Base-by-base conservation (phyloP, 2,113 vertebrate species). In the Fregata magnificens region DNA sequence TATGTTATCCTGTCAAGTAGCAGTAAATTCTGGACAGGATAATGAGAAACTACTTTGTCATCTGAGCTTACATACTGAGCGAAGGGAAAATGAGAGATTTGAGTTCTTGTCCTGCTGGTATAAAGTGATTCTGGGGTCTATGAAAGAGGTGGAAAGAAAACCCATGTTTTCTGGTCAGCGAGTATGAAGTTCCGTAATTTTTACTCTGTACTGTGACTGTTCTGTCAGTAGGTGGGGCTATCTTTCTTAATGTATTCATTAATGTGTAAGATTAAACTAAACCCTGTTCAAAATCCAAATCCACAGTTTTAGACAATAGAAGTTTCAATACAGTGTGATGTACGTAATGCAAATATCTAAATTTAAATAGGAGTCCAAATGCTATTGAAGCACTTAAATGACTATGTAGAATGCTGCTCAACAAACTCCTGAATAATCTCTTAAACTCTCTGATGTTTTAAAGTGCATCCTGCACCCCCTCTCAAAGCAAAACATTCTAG, bases 201-300 rank as follows among this genome's bases (percentile, higher is more conserved):
- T 72, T 28, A 17, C 25, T 52, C 26, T 84, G 76, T 66, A 70
- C 20, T 94, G 50, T 36, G 62, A 16, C 45, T 40, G 7, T 65
- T 77, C 38, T 34, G 89, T 85, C 96, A 28, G 84, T 73, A 97
- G 97, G 67, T 95, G 96, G 95, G 26, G 96, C 97, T 95, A 1
- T 77, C 9, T 65, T 28, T 58, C 89, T 62, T 45, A 47, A 72
- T 77, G 28, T 91, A 47, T 71, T 85, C 21, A 36, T 82, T 71
- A 36, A 14, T 14, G 8, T 0, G 0, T 16, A 29, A 50, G 13
- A 24, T 42, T 53, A 72, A 59, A 44, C 13, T 59, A 34, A 73
- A 40, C 32, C 5, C 10, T 66, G 2, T 34, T 49, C 69, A 85
- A 92, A 89, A 69, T 62, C 32, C 12, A 70, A 80, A 66, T 78